Conservation (phyloP, 2,888 invertebrate species). For the Molanna angustata region DNA sequence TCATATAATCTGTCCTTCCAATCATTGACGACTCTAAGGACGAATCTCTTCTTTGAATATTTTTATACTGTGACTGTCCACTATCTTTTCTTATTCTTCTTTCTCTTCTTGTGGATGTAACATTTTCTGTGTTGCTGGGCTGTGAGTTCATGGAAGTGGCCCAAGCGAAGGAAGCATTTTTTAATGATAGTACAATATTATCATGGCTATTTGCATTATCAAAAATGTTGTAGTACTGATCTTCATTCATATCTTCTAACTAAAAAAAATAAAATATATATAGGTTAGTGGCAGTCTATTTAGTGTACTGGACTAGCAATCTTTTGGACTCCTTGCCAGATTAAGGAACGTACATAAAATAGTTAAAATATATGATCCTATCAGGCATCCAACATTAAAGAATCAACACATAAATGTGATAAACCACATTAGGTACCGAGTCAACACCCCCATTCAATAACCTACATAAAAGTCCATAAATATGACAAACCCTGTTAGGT, state of each 20-base stretch:
- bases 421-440: too few species aligned
- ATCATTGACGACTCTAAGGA: constrained; percentile 34
- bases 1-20: constrained; percentile 8
- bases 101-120: constrained; percentile 45
- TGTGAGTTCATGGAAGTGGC: constrained; percentile 44
- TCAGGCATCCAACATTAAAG: too few species aligned
- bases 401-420: too few species aligned
- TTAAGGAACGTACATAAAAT: too few species aligned
- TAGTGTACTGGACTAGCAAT: too few species aligned
- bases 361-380: too few species aligned
- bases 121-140: constrained; percentile 46
- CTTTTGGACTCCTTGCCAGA: too few species aligned
- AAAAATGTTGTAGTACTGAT: constrained; percentile 59
- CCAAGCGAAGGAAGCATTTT: constrained; percentile 62
- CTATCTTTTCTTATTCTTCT: constrained; percentile 34
- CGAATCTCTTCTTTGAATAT: constrained; percentile 42
- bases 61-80: constrained; percentile 18
- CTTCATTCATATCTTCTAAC: constrained; percentile 62
- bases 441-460: too few species aligned
- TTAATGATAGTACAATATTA: constrained; percentile 55
- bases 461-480: too few species aligned
- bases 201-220: constrained; percentile 53
- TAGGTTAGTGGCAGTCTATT: too few species aligned
- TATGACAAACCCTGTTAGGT: too few species aligned
- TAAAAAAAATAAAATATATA: constrained; percentile 39